Percentiles rank a stretch among this genome's conserved stretches.
These are phyloP conservation scores for Spodoptera littoralis DNA, from an alignment of 2,888 invertebrate species.

Conservation along the genomic window DNA sequence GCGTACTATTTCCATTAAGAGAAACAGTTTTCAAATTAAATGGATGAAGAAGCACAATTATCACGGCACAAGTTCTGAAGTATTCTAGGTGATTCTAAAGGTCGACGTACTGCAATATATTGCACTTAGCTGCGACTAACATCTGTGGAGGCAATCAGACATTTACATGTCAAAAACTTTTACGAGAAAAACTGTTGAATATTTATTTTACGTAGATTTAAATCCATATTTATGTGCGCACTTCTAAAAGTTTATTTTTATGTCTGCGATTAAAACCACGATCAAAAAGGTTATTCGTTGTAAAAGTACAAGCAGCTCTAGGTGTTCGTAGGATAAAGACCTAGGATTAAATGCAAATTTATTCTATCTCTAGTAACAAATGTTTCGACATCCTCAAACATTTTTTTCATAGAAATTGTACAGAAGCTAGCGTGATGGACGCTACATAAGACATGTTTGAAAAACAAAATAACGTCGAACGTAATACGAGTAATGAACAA, in stretches of 20 bases:
- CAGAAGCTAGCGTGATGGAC: no score
- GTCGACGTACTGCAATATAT: slow-evolving; percentile 34
- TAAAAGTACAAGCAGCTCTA: no score
- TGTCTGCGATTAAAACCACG: background rate
- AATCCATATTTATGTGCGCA: slow-evolving; percentile 6
- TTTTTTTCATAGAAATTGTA: no score
- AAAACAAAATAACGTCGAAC: slow-evolving; percentile 6
- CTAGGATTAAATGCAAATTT: no score
- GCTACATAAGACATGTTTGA: background rate
- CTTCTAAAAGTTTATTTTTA: slow-evolving; percentile 2
- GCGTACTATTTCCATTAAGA: slow-evolving; percentile 27
- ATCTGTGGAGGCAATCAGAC: slow-evolving; percentile 27
- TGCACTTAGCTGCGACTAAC: slow-evolving; percentile 18
- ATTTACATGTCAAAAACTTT: slow-evolving; percentile 23
- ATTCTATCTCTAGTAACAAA: no score
- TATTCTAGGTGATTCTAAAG: slow-evolving; percentile 22
- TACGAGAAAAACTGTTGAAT: slow-evolving; percentile 10
- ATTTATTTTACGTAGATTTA: slow-evolving; percentile 12
- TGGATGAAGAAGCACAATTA: slow-evolving; percentile 21
- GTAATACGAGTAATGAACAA: background rate
- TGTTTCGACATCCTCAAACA: no score
- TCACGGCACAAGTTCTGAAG: slow-evolving; percentile 22
- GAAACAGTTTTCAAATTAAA: slow-evolving; percentile 35
- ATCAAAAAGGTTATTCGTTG: no score
- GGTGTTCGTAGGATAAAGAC: no score